phyloP scores from a whole-genome alignment of 2,113 vertebrate genomes.

The Petromus typicus region DNA sequence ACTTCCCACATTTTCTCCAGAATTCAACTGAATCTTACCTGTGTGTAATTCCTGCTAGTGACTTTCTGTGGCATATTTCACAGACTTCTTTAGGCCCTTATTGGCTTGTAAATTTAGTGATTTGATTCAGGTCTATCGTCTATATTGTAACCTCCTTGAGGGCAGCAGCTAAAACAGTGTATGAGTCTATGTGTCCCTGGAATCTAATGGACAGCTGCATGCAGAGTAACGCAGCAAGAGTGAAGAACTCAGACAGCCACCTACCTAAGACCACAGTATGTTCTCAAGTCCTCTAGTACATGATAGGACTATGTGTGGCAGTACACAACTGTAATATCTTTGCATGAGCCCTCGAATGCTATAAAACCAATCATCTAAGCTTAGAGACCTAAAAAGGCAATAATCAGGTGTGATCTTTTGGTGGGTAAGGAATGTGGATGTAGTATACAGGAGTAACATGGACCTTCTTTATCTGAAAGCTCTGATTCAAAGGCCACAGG shows the following conservation, averaged over 20 bases:
- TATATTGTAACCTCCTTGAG: background rate
- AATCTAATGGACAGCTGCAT: background rate
- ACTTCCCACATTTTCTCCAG: background rate
- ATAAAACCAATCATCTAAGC: background rate
- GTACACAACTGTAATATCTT: background rate
- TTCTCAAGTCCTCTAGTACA: background rate
- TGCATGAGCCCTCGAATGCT: background rate
- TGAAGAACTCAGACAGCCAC: background rate
- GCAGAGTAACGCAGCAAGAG: background rate
- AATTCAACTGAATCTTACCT: background rate
- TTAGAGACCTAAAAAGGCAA: conserved; percentile 1
- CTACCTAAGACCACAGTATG: background rate
- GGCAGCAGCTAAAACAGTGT: background rate
- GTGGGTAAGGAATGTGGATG: background rate
- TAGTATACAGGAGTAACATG: background rate
- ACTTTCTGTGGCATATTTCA: background rate
- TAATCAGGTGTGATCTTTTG: background rate
- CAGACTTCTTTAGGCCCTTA: background rate
- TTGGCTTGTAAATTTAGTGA: background rate
- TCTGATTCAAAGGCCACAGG: background rate
- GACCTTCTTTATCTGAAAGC: background rate
- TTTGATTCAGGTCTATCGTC: background rate
- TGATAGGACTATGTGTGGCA: background rate
- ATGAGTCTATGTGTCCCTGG: background rate
- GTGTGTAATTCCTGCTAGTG: background rate